These are phyloP conservation scores for Biston betularia DNA, from an alignment of 2,888 invertebrate species.

Conservation along the genomic window DNA sequence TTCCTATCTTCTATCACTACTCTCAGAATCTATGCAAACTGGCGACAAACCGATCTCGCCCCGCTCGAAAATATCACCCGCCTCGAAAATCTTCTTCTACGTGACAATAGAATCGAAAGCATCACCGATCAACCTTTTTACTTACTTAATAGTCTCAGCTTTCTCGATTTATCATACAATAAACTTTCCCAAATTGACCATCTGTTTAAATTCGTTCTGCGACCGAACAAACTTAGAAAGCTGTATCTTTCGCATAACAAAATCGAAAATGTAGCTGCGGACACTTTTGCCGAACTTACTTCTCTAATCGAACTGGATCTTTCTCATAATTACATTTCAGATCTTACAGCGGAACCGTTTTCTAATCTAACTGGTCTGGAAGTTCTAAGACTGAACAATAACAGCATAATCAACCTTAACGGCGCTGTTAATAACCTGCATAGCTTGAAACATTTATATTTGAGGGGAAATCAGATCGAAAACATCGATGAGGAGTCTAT, in stretches of 20 bases:
- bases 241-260: conserved; percentile 64
- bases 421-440: conserved; percentile 72
- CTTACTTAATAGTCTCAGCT: conserved; percentile 59
- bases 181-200: conserved; percentile 58
- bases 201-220: conserved; percentile 64
- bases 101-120: conserved; percentile 57
- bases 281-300: conserved; percentile 63
- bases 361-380: conserved; percentile 65
- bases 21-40: conserved; percentile 59
- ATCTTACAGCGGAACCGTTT: conserved; percentile 70
- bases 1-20: conserved; percentile 63
- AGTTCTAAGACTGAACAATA: conserved; percentile 66
- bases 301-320: conserved; percentile 70
- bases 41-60: conserved; percentile 58
- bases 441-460: conserved; percentile 68
- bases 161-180: conserved; percentile 68
- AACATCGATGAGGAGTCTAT: conserved; percentile 67
- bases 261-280: conserved; percentile 58
- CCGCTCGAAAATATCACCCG: conserved; percentile 63
- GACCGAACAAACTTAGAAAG: conserved; percentile 61
- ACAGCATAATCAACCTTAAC: conserved; percentile 70
- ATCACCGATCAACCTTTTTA: conserved; percentile 63
- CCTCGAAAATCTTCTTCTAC: conserved; percentile 60
- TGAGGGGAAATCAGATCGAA: conserved; percentile 67
- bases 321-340: conserved; percentile 64